Conservation (phyloP, 2,113 vertebrate genomes). For the Chelonoidis abingdonii region DNA sequence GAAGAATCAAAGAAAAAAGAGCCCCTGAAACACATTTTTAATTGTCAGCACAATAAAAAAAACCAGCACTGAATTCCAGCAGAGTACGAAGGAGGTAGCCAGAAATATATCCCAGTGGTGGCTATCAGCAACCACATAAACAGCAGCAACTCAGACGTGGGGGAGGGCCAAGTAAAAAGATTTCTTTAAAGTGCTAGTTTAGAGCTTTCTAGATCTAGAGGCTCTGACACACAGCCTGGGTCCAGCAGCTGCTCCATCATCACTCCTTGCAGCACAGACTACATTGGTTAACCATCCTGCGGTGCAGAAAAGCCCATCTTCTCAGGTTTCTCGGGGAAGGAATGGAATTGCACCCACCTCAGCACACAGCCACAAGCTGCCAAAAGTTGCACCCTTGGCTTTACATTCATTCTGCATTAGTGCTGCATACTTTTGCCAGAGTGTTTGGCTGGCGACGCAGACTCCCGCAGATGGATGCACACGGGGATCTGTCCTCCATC, state of each 20-base stretch:
- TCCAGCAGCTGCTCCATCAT: conserved; percentile 14
- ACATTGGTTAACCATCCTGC: neutral
- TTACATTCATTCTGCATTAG: neutral
- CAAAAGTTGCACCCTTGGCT: neutral
- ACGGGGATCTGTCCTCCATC: fast-evolving
- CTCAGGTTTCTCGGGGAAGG: too few species aligned
- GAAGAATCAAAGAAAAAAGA: conserved; percentile 24
- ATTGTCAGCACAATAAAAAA: neutral
- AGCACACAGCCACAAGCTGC: neutral
- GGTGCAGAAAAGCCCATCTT: neutral
- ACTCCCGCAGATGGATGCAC: fast-evolving
- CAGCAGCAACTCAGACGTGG: conserved; percentile 45
- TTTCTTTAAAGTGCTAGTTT: conserved; percentile 16
- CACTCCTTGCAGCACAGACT: neutral
- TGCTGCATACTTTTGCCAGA: neutral
- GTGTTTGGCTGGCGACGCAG: neutral
- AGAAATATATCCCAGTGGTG: conserved; percentile 56
- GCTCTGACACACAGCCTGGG: neutral
- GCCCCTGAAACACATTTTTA: neutral
- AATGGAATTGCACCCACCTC: neutral
- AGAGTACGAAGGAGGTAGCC: conserved; percentile 38
- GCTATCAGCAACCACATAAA: conserved; percentile 53
- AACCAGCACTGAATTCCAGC: neutral
- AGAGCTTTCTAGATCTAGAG: conserved; percentile 31
- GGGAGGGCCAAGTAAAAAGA: conserved; percentile 33